Evolutionary conservation across 2,113 vertebrate species (phyloP), one percentile per base, ranked within the genome.

Genomic region (Cryptotis parvus): DNA sequence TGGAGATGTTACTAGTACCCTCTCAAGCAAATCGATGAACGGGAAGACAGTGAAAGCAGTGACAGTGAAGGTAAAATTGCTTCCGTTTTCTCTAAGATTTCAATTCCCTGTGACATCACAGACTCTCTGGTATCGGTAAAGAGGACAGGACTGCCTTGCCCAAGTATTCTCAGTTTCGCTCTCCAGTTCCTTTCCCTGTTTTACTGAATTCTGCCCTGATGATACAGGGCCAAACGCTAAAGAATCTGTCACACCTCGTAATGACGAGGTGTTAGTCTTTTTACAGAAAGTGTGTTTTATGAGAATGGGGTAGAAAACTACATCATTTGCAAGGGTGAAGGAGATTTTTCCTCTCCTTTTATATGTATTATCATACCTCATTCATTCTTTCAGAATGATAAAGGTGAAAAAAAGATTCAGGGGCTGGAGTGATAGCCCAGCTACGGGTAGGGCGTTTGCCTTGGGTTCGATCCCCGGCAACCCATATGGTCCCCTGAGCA

Each of bases 361-460:
- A 31, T 45, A 74, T 52, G 68, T 18, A 35, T 24, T 68, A 79
- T 79, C 49, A 68, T 7, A 78, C 31, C 31, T 84, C 69, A 95
- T 76, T 37, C 65, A 75, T 55, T 87, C 35, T 87, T 92, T 77
- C 66, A 79, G 83, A 58, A 87, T 70, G 12, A 72, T 24, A 84
- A 90, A 65, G 26, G 55, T 9, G 1, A 20, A 52, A 89, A 79
- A 52, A 9, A n/a, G n/a, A n/a, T n/a, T n/a, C n/a, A n/a, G n/a
- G n/a, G n/a, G n/a, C n/a, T n/a, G n/a, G n/a, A n/a, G n/a, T n/a
- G n/a, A n/a, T n/a, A n/a, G n/a, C n/a, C n/a, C n/a, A n/a, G n/a
- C n/a, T n/a, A n/a, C n/a, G n/a, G n/a, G n/a, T n/a, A n/a, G n/a
- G n/a, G n/a, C n/a, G n/a, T n/a, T n/a, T n/a, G n/a, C n/a, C n/a